phyloP scores from a whole-genome alignment of 2,888 invertebrate species.

The Ariolimax columbianus region DNA sequence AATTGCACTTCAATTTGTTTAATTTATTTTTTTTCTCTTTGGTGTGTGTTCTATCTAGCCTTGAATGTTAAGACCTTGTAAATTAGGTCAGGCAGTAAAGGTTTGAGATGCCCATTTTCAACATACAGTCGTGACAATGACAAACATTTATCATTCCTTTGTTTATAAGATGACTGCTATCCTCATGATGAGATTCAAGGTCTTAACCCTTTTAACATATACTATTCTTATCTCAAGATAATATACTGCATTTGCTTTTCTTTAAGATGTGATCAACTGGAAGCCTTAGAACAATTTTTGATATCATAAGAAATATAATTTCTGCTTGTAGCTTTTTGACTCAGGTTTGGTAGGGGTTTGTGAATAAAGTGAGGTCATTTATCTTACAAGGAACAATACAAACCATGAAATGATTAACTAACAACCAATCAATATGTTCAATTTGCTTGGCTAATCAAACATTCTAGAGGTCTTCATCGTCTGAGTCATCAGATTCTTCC shows the following conservation, averaged over 20 bases:
- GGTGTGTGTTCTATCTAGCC: too few relatives aligned
- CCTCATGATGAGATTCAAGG: too few relatives aligned
- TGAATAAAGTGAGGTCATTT: background rate
- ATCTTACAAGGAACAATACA: slow-evolving; percentile 12
- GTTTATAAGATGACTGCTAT: too few relatives aligned
- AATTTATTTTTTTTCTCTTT: too few relatives aligned
- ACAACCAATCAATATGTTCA: background rate
- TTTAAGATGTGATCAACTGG: background rate
- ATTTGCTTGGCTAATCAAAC: background rate
- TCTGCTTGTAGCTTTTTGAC: background rate
- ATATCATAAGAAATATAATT: background rate
- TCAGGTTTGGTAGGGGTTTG: background rate
- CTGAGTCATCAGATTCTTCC: slow-evolving; percentile 92
- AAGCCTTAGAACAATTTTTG: background rate
- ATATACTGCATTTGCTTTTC: background rate
- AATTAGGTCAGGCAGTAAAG: too few relatives aligned
- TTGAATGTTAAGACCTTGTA: too few relatives aligned
- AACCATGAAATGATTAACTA: background rate
- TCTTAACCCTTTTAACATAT: too few relatives aligned
- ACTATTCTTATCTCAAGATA: too few relatives aligned
- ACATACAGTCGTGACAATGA: too few relatives aligned
- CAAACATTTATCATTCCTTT: too few relatives aligned
- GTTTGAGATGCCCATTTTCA: too few relatives aligned
- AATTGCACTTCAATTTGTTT: too few relatives aligned
- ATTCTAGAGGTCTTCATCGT: slow-evolving; percentile 77